Evolutionary conservation across 1,140 invertebrate genomes (phyloP).

Genomic region (Bombus ignitus): DNA sequence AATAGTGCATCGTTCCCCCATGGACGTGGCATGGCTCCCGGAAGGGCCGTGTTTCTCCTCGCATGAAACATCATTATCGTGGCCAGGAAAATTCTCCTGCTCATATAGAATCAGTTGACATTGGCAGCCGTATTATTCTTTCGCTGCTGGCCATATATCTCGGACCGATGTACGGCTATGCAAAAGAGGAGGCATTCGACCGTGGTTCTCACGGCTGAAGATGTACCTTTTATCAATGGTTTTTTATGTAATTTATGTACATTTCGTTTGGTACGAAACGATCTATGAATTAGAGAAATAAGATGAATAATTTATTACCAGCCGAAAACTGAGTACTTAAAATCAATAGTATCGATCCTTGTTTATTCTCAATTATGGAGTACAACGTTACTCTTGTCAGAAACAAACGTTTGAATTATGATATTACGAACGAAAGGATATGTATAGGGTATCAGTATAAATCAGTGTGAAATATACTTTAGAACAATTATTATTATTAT

Average conservation of each 20-base stretch:
- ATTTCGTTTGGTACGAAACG: too few species aligned
- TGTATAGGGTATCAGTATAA: neutral
- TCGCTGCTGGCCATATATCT: neutral
- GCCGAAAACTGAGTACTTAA: too few species aligned
- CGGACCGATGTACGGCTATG: neutral
- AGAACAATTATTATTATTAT: neutral
- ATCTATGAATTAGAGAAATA: too few species aligned
- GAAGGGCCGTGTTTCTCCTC: slow-evolving; percentile 37
- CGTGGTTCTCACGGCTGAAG: slow-evolving; percentile 42
- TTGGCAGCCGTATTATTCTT: slow-evolving; percentile 37
- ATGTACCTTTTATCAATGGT: neutral
- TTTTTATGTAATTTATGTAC: slow-evolving; percentile 4
- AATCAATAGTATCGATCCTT: too few species aligned
- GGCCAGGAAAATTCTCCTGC: slow-evolving; percentile 15
- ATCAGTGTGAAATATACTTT: neutral
- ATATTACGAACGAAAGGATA: too few species aligned
- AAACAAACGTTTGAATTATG: too few species aligned
- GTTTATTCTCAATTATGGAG: too few species aligned
- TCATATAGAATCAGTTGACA: slow-evolving; percentile 22
- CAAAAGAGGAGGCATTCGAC: slow-evolving; percentile 14
- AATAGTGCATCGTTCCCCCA: slow-evolving; percentile 16
- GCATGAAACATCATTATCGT: slow-evolving; percentile 41
- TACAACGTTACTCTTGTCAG: too few species aligned
- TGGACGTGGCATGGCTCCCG: slow-evolving; percentile 5
- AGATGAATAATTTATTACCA: too few species aligned